Percentiles rank a stretch among this genome's conserved stretches.
Evolutionary conservation across 2,888 invertebrate species (phyloP).

Genomic region (Mesorhabditis sp.): DNA sequence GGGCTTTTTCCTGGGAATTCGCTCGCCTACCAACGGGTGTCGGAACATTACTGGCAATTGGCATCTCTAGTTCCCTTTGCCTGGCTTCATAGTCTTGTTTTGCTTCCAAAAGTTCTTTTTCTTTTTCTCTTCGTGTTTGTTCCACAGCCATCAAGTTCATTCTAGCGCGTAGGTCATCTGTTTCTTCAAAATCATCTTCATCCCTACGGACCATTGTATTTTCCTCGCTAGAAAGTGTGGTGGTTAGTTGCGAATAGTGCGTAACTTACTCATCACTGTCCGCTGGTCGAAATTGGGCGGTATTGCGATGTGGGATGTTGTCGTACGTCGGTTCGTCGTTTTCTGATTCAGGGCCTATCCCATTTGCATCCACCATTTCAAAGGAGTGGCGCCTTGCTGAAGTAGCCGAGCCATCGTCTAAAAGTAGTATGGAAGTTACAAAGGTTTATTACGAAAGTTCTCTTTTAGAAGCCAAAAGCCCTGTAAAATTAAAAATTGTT

Average conservation of each 20-base stretch:
- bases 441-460: too few species aligned
- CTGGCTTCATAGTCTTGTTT: too few species aligned
- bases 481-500: too few species aligned
- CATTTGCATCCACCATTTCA: constrained; percentile 28
- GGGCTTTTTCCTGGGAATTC: constrained; percentile 18
- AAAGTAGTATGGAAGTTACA: neutral
- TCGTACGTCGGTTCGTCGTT: neutral
- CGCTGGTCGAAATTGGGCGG: neutral
- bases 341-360: constrained; percentile 23
- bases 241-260: neutral
- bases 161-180: constrained; percentile 33
- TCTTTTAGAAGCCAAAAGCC: too few species aligned
- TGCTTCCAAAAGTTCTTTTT: constrained; percentile 7
- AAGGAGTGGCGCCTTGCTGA: constrained; percentile 23
- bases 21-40: constrained; percentile 18
- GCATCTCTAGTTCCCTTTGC: too few species aligned
- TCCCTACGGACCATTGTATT: constrained; percentile 47
- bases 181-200: constrained; percentile 48
- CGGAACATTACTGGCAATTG: constrained; percentile 9
- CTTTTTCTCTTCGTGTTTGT: constrained; percentile 2
- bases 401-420: constrained; percentile 12
- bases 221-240: constrained; percentile 10
- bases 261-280: constrained; percentile 21
- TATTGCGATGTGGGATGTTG: neutral
- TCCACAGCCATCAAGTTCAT: constrained; percentile 11